These are phyloP conservation scores for Atrichornis clamosus DNA, from an alignment of 2,113 vertebrate genomes.

Conservation along the genomic window DNA sequence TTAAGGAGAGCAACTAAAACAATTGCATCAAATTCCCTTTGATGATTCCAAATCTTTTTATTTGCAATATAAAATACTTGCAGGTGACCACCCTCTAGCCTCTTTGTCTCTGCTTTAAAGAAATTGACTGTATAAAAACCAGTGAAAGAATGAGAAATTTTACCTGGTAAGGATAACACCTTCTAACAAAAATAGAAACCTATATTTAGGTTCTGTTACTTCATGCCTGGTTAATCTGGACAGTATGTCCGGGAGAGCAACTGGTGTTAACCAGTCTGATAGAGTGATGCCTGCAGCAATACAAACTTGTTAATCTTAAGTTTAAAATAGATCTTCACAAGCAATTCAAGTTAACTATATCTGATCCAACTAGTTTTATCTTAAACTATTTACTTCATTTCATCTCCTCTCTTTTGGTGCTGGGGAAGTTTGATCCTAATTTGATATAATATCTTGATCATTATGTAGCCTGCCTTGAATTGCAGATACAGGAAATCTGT, in stretches of 20 bases:
- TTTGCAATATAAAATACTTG: not conserved
- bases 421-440: not conserved
- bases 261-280: constrained; percentile 63
- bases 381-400: not conserved
- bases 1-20: not conserved
- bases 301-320: constrained; percentile 55
- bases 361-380: constrained; percentile 1
- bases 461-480: not conserved
- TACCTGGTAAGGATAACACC: constrained; percentile 35
- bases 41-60: not conserved
- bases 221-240: constrained; percentile 57
- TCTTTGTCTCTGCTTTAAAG: not conserved
- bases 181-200: constrained; percentile 50
- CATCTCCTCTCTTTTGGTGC: not conserved
- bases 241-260: constrained; percentile 51
- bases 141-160: constrained; percentile 11
- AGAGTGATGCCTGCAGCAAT: constrained; percentile 32
- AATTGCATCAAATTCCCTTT: not conserved
- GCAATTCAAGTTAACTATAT: constrained; percentile 37
- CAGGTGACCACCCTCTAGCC: not conserved
- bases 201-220: constrained; percentile 57
- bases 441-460: not conserved
- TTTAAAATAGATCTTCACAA: constrained; percentile 65
- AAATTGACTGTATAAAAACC: not conserved
- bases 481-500: not conserved